phyloP scores from a whole-genome alignment of 2,113 vertebrate species.

The Struthidea cinerea region DNA sequence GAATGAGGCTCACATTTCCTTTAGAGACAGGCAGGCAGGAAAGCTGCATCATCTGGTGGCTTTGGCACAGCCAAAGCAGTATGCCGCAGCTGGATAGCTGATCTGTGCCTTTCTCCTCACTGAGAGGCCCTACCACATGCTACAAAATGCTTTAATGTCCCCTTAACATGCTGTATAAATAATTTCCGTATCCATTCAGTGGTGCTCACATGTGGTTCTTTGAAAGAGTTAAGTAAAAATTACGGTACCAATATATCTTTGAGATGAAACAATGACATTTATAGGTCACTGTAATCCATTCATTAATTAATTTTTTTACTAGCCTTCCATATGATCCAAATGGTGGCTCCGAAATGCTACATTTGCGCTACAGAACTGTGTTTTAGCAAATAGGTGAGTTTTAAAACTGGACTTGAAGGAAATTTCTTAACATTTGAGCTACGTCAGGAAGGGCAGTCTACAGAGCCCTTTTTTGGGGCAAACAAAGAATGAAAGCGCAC shows the following conservation, averaged over 20 bases:
- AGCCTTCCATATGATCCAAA: constrained; percentile 59
- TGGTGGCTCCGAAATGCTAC: constrained; percentile 46
- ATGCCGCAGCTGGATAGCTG: constrained; percentile 46
- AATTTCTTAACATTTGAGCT: constrained; percentile 26
- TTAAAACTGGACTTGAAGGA: constrained; percentile 15
- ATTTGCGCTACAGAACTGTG: not conserved
- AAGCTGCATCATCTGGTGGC: constrained; percentile 43
- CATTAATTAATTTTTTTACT: constrained; percentile 71
- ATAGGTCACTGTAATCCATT: constrained; percentile 67
- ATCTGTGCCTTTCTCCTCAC: constrained; percentile 12
- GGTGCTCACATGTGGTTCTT: constrained; percentile 53
- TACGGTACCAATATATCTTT: constrained; percentile 51
- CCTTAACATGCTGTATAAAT: constrained; percentile 45
- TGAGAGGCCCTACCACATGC: constrained; percentile 41
- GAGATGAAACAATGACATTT: constrained; percentile 68
- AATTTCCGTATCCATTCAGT: constrained; percentile 45
- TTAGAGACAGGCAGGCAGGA: not conserved
- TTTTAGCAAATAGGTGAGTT: constrained; percentile 37
- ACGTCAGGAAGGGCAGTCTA: constrained; percentile 20
- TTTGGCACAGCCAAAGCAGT: constrained; percentile 35
- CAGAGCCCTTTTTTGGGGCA: not conserved
- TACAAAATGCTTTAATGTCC: constrained; percentile 55
- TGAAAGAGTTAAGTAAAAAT: constrained; percentile 61
- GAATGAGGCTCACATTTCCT: not conserved
- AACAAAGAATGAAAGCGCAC: fast-evolving